Evolutionary conservation across 2,113 vertebrate genomes (phyloP).

Genomic region (western clawed frog (Xenopus tropicalis)): DNA sequence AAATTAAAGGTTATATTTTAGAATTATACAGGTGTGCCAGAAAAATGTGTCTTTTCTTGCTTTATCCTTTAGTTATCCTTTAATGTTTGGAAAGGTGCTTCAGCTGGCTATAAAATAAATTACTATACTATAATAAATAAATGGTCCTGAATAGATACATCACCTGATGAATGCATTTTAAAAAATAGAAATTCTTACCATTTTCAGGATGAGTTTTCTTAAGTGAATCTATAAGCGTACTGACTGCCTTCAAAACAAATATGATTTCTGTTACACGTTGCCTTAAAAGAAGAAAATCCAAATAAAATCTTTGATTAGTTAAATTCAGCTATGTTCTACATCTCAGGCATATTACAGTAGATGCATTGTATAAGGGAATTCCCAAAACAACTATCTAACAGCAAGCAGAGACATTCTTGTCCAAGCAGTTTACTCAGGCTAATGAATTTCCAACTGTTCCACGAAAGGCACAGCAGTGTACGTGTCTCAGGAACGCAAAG

Average conservation of each 20-base stretch:
- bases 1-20: too few relatives aligned
- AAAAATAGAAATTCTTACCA: conserved; percentile 72
- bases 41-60: too few relatives aligned
- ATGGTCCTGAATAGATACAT: too few relatives aligned
- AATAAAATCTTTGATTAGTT: conserved; percentile 4
- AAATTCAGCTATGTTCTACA: not conserved
- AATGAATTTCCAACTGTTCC: not conserved
- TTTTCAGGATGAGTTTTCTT: conserved; percentile 98
- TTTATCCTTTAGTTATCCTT: too few relatives aligned
- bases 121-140: too few relatives aligned
- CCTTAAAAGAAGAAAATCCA: conserved; percentile 61
- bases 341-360: not conserved
- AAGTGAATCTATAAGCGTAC: conserved; percentile 97
- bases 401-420: not conserved
- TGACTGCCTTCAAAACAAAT: conserved; percentile 97
- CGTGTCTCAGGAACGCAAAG: not conserved
- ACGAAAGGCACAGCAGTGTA: not conserved
- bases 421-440: not conserved
- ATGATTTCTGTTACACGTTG: conserved; percentile 99
- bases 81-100: too few relatives aligned
- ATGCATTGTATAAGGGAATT: conserved; percentile 1
- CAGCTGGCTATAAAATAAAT: too few relatives aligned
- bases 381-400: too few relatives aligned
- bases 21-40: too few relatives aligned
- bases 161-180: not conserved